A percentile compares a stretch with the other conserved stretches of the same genome.
Evolutionary conservation across 2,113 vertebrate genomes (phyloP).

Genomic region (Gymnocephalus cernua): DNA sequence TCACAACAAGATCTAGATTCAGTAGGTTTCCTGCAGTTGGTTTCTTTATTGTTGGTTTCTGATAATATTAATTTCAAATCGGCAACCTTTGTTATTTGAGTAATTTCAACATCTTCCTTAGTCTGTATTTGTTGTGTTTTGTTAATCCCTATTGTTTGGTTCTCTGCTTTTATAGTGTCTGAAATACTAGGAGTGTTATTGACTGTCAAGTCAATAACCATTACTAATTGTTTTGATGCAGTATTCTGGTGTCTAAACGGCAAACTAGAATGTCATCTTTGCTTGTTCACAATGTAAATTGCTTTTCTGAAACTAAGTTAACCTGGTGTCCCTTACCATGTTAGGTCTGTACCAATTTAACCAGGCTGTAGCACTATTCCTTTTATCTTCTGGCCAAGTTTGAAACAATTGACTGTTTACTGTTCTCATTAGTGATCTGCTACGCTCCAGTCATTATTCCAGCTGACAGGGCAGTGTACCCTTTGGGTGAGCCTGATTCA

Average conservation of each 20-base stretch:
- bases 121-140: conserved; percentile 11
- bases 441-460: conserved; percentile 76
- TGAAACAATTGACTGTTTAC: conserved; percentile 74
- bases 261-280: background rate
- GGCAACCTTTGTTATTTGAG: background rate
- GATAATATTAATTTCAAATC: background rate
- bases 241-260: background rate
- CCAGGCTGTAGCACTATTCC: conserved; percentile 23
- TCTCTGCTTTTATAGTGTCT: conserved; percentile 8
- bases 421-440: conserved; percentile 77
- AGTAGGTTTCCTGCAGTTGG: too few relatives aligned
- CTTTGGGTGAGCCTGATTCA: conserved; percentile 70
- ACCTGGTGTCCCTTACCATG: conserved; percentile 6
- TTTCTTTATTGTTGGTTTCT: background rate
- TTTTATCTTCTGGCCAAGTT: conserved; percentile 54
- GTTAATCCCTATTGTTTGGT: background rate
- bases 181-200: conserved; percentile 14
- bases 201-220: conserved; percentile 29
- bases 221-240: conserved; percentile 30
- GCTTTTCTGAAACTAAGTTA: conserved; percentile 8
- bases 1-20: too few relatives aligned
- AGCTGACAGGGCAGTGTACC: conserved; percentile 76
- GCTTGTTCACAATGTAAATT: background rate
- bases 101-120: background rate
- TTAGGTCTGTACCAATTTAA: conserved; percentile 24